phyloP scores from a whole-genome alignment of 1,140 invertebrate species.

The Plectus sambesii region DNA sequence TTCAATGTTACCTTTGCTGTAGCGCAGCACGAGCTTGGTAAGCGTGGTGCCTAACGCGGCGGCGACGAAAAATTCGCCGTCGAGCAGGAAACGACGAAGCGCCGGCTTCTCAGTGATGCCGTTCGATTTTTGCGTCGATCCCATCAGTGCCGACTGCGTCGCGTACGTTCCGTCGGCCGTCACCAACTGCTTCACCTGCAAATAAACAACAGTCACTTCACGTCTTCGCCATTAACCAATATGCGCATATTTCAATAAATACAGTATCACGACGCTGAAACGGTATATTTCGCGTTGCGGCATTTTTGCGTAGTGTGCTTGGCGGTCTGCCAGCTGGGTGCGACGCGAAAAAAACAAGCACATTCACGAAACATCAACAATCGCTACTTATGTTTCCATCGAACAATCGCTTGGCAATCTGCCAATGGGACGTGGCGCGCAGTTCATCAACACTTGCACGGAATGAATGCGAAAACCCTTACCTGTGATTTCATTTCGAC shows the following conservation, averaged over 20 bases:
- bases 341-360: no score
- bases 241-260: no score
- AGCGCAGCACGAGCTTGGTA: slow-evolving; percentile 74
- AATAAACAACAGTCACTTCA: slow-evolving; percentile 14
- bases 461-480: no score
- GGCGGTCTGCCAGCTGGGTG: no score
- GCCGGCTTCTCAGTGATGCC: slow-evolving; percentile 53
- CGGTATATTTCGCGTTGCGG: no score
- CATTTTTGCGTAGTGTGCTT: no score
- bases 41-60: slow-evolving; percentile 78
- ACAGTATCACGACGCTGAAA: no score
- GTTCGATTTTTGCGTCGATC: slow-evolving; percentile 46
- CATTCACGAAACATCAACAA: no score
- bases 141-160: slow-evolving; percentile 89
- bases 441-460: not conserved
- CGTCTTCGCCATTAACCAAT: slow-evolving; percentile 12
- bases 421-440: no score
- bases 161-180: slow-evolving; percentile 98
- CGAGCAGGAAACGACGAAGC: slow-evolving; percentile 72
- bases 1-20: slow-evolving; percentile 51
- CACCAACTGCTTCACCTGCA: slow-evolving; percentile 58
- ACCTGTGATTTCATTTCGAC: slow-evolving; percentile 22
- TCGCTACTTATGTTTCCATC: no score
- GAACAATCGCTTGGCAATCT: no score
- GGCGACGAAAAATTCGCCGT: slow-evolving; percentile 91